These are phyloP conservation scores for Chromobotia macracanthus DNA, from an alignment of 2,797 vertebrate species.

Conservation along the genomic window DNA sequence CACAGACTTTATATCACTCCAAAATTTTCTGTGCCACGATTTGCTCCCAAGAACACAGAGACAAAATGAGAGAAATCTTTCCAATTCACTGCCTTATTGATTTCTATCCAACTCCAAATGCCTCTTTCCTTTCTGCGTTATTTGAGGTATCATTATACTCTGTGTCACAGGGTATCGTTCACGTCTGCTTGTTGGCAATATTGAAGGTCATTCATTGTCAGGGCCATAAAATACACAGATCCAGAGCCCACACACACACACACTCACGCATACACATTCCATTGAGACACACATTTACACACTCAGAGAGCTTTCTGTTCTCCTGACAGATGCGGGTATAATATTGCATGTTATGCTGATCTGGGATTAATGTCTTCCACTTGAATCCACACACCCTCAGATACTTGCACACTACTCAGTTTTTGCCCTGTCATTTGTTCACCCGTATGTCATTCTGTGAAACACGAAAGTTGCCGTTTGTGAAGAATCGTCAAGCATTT, in stretches of 20 bases:
- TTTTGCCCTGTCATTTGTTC: background rate
- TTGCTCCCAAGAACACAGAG: slow-evolving; percentile 62
- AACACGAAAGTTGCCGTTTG: background rate
- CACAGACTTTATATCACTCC: slow-evolving; percentile 50
- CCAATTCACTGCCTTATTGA: slow-evolving; percentile 64
- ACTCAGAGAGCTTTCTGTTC: background rate
- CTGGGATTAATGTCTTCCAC: background rate
- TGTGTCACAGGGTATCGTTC: slow-evolving; percentile 54
- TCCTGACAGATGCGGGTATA: background rate
- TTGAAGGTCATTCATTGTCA: slow-evolving; percentile 61
- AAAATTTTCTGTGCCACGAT: slow-evolving; percentile 64
- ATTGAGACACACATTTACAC: background rate
- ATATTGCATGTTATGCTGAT: slow-evolving; percentile 25
- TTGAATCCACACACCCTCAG: slow-evolving; percentile 12
- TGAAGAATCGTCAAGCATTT: too few species aligned
- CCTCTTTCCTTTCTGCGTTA: slow-evolving; percentile 21
- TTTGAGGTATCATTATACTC: slow-evolving; percentile 57
- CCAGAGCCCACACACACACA: background rate
- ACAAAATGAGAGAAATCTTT: slow-evolving; percentile 61
- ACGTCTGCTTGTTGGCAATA: slow-evolving; percentile 53
- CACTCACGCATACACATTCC: too few species aligned
- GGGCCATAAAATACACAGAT: background rate
- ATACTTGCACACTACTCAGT: slow-evolving; percentile 4
- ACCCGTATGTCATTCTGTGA: background rate
- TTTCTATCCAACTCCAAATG: slow-evolving; percentile 51